A percentile compares a stretch with the other conserved stretches of the same genome.
Evolutionary conservation across 2,888 invertebrate genomes (phyloP).

Genomic region (Apoda limacodes): DNA sequence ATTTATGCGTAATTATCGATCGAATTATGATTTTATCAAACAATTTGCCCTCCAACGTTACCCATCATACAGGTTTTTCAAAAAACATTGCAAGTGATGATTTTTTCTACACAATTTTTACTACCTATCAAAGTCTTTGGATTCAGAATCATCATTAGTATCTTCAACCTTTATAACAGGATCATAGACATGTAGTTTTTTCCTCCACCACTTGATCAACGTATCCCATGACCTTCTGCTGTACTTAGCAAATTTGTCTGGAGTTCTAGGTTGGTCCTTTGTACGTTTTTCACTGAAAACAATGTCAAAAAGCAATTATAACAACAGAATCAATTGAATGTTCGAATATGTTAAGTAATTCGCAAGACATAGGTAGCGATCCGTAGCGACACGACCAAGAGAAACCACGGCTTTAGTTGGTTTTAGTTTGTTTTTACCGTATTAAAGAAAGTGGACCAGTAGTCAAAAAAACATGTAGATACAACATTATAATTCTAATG

Average conservation of each 20-base stretch:
- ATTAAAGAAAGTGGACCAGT: too few relatives aligned
- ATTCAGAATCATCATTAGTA: conserved; percentile 11
- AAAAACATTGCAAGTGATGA: conserved; percentile 2
- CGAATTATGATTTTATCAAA: not conserved
- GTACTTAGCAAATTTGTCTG: conserved; percentile 88
- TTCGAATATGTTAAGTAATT: too few relatives aligned
- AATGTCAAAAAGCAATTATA: not conserved
- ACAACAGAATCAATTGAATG: too few relatives aligned
- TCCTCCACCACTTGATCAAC: conserved; percentile 88
- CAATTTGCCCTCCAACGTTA: not conserved
- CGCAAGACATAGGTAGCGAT: too few relatives aligned
- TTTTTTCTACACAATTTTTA: not conserved
- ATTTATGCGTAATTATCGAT: too few relatives aligned
- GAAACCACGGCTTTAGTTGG: too few relatives aligned
- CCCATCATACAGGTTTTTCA: not conserved
- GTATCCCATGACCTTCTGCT: conserved; percentile 95
- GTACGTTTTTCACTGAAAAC: conserved; percentile 66
- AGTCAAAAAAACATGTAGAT: too few relatives aligned
- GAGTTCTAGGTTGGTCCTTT: conserved; percentile 87
- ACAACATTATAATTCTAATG: too few relatives aligned
- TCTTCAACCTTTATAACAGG: conserved; percentile 29
- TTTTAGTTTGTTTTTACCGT: too few relatives aligned
- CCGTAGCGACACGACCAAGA: too few relatives aligned
- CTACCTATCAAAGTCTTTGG: conserved; percentile 14
- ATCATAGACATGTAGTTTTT: conserved; percentile 85